Conservation (phyloP, 2,113 vertebrate genomes). For the Grallaria varia region DNA sequence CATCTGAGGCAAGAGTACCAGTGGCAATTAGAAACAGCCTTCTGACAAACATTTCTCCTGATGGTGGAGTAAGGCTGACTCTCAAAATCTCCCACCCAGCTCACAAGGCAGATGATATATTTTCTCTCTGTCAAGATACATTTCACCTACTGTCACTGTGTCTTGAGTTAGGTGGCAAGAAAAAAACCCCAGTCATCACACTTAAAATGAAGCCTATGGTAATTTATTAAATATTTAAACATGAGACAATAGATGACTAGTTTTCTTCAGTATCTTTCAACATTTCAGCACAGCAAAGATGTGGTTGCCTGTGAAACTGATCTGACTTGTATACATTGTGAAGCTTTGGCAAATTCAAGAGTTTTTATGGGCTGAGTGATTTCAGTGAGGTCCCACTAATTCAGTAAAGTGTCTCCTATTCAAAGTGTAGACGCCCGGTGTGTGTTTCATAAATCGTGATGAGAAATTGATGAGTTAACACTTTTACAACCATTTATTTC, state of each 20-base stretch:
- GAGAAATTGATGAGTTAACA: background rate
- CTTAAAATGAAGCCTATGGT: background rate
- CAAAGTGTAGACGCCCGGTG: background rate
- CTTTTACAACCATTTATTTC: background rate
- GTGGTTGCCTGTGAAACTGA: background rate
- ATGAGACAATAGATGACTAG: background rate
- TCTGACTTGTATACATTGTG: background rate
- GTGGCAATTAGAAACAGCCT: background rate
- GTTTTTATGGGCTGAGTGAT: background rate
- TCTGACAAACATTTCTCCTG: background rate
- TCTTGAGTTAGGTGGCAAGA: background rate
- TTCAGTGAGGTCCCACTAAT: background rate
- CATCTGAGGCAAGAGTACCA: background rate
- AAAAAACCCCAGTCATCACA: background rate
- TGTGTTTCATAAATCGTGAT: background rate
- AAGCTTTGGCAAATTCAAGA: background rate
- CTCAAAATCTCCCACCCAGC: background rate
- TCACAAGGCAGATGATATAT: background rate
- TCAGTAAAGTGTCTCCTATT: background rate
- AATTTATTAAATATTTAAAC: background rate
- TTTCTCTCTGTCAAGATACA: background rate
- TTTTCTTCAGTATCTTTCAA: background rate
- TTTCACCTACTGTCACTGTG: background rate
- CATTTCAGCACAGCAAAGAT: background rate
- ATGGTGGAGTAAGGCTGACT: background rate